Evolutionary conservation across 2,797 vertebrate genomes (phyloP), one percentile per base, ranked within the genome.

Genomic region (Varecia variegata): DNA sequence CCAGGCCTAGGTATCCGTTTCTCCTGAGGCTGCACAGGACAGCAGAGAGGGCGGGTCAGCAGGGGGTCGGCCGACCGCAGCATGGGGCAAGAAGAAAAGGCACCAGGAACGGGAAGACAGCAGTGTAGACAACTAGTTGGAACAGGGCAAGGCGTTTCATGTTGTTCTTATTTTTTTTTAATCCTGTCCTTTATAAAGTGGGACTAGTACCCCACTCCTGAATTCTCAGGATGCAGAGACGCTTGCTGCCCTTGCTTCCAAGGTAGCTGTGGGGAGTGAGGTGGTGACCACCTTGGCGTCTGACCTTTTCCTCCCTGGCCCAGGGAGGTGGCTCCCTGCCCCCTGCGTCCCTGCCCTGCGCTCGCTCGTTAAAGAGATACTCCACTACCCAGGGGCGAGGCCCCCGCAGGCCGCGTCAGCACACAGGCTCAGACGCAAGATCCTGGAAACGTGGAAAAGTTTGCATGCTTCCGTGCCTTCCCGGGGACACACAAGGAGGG

Each of bases 1-100:
- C 85, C 12, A 52, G 92, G 93, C 94, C 94, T 40, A 35, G 50
- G 35, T 88, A 80, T 96, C 94, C 90, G 23, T 93, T 91, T 94
- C 95, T 93, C 81, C 95, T 27, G 82, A 89, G 73, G 93, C 23
- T 4, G 88, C 86, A 20, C 3, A 15, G 32, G 56, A 76, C 1
- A 20, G 82, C 30, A 11, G 43, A 30, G 71, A 74, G 81, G 80
- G 83, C 67, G 60, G 93, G 92, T 93, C 87, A 65, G 92, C 62
- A 3, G 45, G 21, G 60, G 92, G 87, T 90, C 81, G 90, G 47
- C 47, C 9, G 13, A 17, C 27, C 68, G 47, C 25, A 56, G 54
- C 54, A 8, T 18, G 8, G 71, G 15, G 50, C 70, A 73, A 90
- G 60, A 88, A 71, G 79, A 65, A 81, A 76, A 70, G 88, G 30